Percentiles rank a stretch among this genome's conserved stretches.
These are phyloP conservation scores for Papio anubis DNA, from an alignment of 2,113 vertebrate species.

Conservation along the genomic window DNA sequence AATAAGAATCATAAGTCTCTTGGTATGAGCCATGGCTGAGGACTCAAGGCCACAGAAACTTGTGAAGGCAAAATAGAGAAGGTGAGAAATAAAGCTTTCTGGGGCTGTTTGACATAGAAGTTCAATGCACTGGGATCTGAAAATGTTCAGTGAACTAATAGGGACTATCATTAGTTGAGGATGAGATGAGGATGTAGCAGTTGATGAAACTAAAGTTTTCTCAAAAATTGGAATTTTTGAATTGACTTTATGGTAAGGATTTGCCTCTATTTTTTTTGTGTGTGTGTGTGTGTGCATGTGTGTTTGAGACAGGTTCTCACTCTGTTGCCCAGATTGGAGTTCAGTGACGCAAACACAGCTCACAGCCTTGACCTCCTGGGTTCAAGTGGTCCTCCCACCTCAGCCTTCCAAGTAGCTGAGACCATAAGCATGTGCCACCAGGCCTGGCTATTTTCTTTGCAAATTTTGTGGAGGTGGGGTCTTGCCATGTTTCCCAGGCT, in stretches of 20 bases:
- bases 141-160: not conserved
- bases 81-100: not conserved
- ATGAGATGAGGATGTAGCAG: not conserved
- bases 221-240: not conserved
- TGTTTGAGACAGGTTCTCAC: too few species aligned
- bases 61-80: not conserved
- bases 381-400: too few species aligned
- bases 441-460: too few species aligned
- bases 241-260: not conserved
- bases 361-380: too few species aligned
- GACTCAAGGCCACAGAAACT: not conserved
- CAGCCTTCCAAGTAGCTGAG: too few species aligned
- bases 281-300: too few species aligned
- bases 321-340: too few species aligned
- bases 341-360: too few species aligned
- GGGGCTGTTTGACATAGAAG: not conserved
- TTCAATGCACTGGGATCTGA: not conserved
- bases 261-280: not conserved
- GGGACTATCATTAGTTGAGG: not conserved
- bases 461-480: too few species aligned
- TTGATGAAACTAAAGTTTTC: too few species aligned
- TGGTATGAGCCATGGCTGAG: not conserved
- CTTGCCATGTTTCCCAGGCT: too few species aligned
- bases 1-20: not conserved
- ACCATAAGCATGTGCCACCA: too few species aligned